phyloP scores from a whole-genome alignment of 2,797 vertebrate genomes.

The Pseudochirops corinnae region DNA sequence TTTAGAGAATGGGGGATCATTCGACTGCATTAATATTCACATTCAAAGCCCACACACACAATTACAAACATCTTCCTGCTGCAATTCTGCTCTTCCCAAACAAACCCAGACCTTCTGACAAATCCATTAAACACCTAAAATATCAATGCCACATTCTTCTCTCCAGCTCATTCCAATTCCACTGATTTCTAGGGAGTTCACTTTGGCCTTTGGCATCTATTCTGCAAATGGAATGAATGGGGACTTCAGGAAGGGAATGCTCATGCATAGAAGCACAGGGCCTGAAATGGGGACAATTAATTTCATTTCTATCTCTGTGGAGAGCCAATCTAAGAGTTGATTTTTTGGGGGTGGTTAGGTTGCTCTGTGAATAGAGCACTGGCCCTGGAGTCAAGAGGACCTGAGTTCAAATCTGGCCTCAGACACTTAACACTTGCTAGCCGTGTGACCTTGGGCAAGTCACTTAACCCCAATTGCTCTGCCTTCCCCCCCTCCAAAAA shows the following conservation, averaged over 20 bases:
- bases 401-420: too few relatives aligned
- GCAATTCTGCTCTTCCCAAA: constrained; percentile 30
- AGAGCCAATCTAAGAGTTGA: not conserved
- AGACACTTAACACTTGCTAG: too few relatives aligned
- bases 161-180: not conserved
- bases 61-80: constrained; percentile 43
- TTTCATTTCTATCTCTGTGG: constrained; percentile 19
- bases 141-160: not conserved
- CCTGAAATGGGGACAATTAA: not conserved
- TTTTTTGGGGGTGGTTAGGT: not conserved
- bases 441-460: too few relatives aligned
- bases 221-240: not conserved
- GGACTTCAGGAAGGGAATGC: not conserved
- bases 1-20: constrained; percentile 68
- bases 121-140: constrained; percentile 48
- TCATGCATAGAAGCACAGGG: not conserved
- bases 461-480: too few relatives aligned
- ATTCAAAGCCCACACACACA: constrained; percentile 22
- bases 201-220: constrained; percentile 19
- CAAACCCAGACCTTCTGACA: constrained; percentile 21
- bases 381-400: too few relatives aligned
- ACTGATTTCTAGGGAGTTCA: not conserved
- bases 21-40: constrained; percentile 72
- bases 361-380: too few relatives aligned
- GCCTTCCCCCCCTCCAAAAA: too few relatives aligned